Conservation (phyloP, 2,797 vertebrate species). For the Luscinia megarhynchos region DNA sequence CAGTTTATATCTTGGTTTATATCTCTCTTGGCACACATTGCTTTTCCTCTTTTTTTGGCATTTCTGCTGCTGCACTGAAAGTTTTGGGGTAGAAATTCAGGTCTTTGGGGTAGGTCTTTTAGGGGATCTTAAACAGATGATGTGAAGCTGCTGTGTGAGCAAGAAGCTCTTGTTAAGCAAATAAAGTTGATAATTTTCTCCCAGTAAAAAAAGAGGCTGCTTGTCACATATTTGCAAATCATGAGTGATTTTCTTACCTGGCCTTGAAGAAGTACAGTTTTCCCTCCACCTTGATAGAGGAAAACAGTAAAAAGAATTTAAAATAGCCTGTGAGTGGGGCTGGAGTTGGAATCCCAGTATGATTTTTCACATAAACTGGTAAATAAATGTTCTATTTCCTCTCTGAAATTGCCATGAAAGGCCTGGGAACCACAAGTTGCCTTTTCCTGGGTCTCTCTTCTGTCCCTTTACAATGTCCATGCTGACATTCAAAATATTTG, state of each 20-base stretch:
- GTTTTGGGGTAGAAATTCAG: not conserved
- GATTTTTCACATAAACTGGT: not conserved
- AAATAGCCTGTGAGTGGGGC: not conserved
- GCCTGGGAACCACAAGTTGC: constrained; percentile 7
- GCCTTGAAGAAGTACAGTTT: not conserved
- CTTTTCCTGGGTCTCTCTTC: constrained; percentile 19
- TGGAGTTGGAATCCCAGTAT: not conserved
- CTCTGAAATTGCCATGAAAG: not conserved
- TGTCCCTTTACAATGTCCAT: not conserved
- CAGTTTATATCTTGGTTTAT: not conserved
- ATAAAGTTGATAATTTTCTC: not conserved
- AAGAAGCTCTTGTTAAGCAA: not conserved
- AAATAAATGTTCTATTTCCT: constrained; percentile 3
- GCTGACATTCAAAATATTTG: not conserved
- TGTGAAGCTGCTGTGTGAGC: not conserved
- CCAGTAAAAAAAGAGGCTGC: not conserved
- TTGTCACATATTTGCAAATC: not conserved
- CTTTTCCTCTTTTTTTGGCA: not conserved
- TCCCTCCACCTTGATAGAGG: not conserved
- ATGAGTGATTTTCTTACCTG: not conserved
- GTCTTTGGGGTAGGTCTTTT: not conserved
- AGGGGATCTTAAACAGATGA: not conserved
- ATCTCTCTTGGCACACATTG: not conserved
- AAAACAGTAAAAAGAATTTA: not conserved
- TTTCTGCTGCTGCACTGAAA: not conserved